phyloP scores from a whole-genome alignment of 2,888 invertebrate genomes.

The Pecten maximus region DNA sequence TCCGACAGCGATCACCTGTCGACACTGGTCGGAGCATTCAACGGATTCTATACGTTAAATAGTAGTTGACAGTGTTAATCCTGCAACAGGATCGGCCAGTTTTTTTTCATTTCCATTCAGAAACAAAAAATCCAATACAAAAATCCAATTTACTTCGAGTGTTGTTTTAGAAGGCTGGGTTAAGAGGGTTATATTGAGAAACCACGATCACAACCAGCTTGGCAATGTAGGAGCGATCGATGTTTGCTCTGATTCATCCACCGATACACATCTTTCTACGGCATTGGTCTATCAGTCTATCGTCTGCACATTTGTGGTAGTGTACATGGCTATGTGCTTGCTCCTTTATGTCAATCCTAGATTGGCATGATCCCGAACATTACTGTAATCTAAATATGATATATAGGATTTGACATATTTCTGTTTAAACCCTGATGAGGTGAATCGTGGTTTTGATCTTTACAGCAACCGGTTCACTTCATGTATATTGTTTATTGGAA shows the following conservation, averaged over 20 bases:
- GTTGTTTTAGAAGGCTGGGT: constrained; percentile 29
- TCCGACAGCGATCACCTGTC: neutral
- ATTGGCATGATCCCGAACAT: neutral
- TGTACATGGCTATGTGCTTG: neutral
- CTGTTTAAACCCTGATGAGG: neutral
- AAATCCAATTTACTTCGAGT: constrained; percentile 22
- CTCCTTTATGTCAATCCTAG: neutral
- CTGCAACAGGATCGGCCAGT: neutral
- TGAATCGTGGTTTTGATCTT: neutral
- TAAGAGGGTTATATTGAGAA: constrained; percentile 25
- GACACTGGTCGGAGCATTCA: neutral
- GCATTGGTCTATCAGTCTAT: neutral
- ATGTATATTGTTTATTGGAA: too few species aligned
- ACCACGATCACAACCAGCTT: neutral
- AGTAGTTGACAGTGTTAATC: constrained; percentile 1
- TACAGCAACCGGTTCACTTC: neutral
- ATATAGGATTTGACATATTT: neutral
- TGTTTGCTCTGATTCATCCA: constrained; percentile 26
- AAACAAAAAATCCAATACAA: constrained; percentile 31
- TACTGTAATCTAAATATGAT: neutral
- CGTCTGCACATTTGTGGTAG: neutral
- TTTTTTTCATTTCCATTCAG: constrained; percentile 24
- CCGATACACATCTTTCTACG: neutral
- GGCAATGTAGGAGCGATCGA: neutral
- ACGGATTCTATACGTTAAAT: neutral